Conservation (phyloP, 2,797 vertebrate genomes). For the Gymnopithys bicolor region DNA sequence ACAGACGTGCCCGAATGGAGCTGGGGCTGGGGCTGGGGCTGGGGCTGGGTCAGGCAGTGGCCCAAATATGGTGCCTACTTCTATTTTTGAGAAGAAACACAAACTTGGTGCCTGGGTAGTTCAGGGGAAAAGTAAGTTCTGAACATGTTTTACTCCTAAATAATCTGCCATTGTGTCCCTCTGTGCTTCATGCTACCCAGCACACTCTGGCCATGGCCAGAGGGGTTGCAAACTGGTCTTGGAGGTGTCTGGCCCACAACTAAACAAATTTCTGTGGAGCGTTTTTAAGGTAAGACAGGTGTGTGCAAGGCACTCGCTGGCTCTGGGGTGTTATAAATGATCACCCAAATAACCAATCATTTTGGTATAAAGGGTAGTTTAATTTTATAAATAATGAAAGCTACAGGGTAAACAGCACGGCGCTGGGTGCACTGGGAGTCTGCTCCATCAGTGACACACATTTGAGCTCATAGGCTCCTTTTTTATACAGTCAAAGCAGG, state of each 20-base stretch:
- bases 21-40: background rate
- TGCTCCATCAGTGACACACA: too few species aligned
- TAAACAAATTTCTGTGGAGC: background rate
- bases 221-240: background rate
- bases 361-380: too few species aligned
- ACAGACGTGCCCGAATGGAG: fast-evolving
- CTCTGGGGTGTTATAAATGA: background rate
- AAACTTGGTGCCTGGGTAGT: background rate
- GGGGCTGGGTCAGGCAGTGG: background rate
- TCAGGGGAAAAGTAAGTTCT: background rate
- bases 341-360: too few species aligned
- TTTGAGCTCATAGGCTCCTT: too few species aligned
- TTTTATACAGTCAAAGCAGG: too few species aligned
- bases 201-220: fast-evolving
- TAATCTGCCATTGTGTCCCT: background rate
- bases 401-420: too few species aligned
- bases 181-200: background rate
- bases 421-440: too few species aligned
- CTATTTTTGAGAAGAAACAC: background rate
- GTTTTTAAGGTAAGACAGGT: background rate
- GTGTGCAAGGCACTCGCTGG: background rate
- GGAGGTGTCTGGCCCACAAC: background rate
- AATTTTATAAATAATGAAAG: too few species aligned
- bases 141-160: background rate
- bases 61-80: background rate